Evolutionary conservation across 2,888 invertebrate genomes (phyloP), one percentile per base, ranked within the genome.

Genomic region (Endotricha flammealis): DNA sequence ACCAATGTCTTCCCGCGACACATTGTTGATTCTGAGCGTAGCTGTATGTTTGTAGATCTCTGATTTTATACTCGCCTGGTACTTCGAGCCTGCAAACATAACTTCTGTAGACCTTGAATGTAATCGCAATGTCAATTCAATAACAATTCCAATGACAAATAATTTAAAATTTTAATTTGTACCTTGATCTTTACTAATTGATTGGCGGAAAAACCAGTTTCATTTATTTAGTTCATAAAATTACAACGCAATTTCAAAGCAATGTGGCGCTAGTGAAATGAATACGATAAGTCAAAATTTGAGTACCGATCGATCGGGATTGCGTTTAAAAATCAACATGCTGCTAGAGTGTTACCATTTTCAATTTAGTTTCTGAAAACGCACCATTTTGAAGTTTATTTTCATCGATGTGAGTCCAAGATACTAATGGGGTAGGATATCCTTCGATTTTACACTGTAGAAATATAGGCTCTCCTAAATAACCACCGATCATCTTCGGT

Each of bases 361-460:
- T n/a, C n/a, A n/a, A n/a, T n/a, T n/a, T n/a, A 8, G n/a, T 14
- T 29, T 11, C 7, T 25, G 11, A 25, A 25, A 2, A 47, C 54
- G 47, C 73, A 91, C 91, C 88, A 57, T 89, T 88, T 29, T 87
- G 80, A 38, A 89, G 78, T 43, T 90, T 90, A 53, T 89, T 88
- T 12, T 88, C 88, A 44, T 88, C 81, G 36, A 87, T 83, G 57
- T 89, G 88, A 2, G 90, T 91, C 93, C 93, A 93, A 59, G 92
- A 92, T 62, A 92, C 91, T 46, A 90, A 88, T 5, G 92, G 92
- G 50, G 89, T 87, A 0, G 93, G 93, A 64, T 89, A 91, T 4
- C 92, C 92, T 68, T 93, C 92, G n/a, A 92, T 90, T 52, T 88
- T 82, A 64, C 93, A 93, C 53, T 91, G 91, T 39, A 93, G 66